Evolutionary conservation across 1,140 invertebrate genomes (phyloP).

Genomic region (Drosophila gunungcola): DNA sequence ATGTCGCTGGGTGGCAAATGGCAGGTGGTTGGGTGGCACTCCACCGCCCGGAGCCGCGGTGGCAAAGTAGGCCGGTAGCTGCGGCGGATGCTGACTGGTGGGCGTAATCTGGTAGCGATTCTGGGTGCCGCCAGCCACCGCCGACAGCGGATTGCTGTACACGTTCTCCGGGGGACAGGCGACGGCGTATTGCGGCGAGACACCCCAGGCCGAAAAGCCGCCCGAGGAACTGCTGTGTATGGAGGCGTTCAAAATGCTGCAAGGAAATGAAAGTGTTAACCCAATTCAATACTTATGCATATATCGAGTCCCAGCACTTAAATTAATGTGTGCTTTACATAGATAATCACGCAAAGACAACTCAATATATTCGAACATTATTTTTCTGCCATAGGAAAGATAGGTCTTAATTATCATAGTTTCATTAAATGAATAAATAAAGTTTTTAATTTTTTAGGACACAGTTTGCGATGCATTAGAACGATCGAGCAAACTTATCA

Average conservation of each 20-base stretch:
- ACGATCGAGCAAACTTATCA: too few relatives aligned
- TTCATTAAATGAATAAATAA: too few relatives aligned
- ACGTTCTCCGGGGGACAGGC: slow-evolving; percentile 70
- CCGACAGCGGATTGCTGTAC: slow-evolving; percentile 81
- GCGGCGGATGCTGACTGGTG: slow-evolving; percentile 81
- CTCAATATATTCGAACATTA: too few relatives aligned
- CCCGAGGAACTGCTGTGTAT: slow-evolving; percentile 84
- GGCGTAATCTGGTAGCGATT: slow-evolving; percentile 84
- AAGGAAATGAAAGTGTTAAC: not conserved
- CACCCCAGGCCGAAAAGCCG: slow-evolving; percentile 83
- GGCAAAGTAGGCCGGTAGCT: slow-evolving; percentile 77
- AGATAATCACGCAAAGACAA: too few relatives aligned
- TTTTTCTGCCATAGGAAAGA: too few relatives aligned
- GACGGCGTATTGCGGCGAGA: slow-evolving; percentile 72
- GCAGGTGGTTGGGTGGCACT: slow-evolving; percentile 80
- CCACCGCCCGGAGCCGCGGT: slow-evolving; percentile 43
- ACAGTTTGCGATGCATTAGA: too few relatives aligned
- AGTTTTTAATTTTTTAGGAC: too few relatives aligned
- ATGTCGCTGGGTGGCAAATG: slow-evolving; percentile 79
- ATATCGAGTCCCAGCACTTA: too few relatives aligned
- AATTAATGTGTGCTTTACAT: too few relatives aligned
- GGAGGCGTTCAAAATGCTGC: slow-evolving; percentile 76
- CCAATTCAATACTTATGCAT: too few relatives aligned
- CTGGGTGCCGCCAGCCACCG: slow-evolving; percentile 65
- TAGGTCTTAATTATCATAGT: too few relatives aligned